Base-by-base conservation (phyloP, 1,140 invertebrate species). In the Drosophila kikkawai region DNA sequence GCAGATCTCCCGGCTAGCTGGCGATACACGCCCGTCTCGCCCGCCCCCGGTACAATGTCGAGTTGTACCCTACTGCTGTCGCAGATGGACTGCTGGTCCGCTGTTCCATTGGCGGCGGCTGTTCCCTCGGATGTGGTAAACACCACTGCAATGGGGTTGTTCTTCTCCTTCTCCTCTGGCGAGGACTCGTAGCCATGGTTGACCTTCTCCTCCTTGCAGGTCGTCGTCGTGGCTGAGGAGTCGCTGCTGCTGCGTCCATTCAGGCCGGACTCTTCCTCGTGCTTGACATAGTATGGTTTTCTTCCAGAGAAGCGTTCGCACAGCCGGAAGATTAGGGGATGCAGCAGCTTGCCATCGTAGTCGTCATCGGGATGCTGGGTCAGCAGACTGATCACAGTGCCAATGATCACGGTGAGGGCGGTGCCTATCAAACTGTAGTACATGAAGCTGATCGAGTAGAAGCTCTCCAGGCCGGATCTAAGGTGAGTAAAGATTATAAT, bases 401-500 rank as follows among this genome's bases (percentile, higher is more conserved):
- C 96, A 32, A 96, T 92, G 5, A 95, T 58, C 0, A 96, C 93
- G 0, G 96, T 96, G 22, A 96, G 94, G 13, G 95, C 75, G 53
- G 95, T 96, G 3, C 96, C 96, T 42, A 96, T 94, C 5, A 96
- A 85, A 26, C 95, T 95, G 84, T 96, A 96, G 86, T 96, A 96
- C 96, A 96, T 96, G 82, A 96, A 96, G 7, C 95, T 96, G 41
- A 96, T 94, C 7, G 94, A 94, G 79, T 96, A 96, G 9, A 96
- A 86, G 15, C 93, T 93, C 19, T 95, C 93, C 9, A 96, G 51
- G 17, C 94, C 90, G 73, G 94, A 94, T 29, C 95, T 95, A 84
- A 44, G 2, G 7, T 12, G 11, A 51, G 26, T 6, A 7, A 45
- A 80, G 39, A 41, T n/a, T 13, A 12, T 22, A 41, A 4, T 59